Conservation (phyloP, 1,140 invertebrate species). For the Akabosia matsudoensis region DNA sequence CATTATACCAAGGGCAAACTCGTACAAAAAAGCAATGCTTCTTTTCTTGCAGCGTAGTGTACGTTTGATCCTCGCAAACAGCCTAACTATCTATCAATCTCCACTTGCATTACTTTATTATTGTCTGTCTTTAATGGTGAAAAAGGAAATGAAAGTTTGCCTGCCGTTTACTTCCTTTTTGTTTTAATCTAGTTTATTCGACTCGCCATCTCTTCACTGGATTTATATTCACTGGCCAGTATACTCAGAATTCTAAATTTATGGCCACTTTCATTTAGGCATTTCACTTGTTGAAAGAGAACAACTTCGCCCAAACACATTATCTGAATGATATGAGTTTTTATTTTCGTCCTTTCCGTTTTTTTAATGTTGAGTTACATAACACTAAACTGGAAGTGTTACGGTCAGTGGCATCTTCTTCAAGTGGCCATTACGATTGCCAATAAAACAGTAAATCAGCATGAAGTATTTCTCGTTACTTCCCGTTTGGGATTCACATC, state of each 20-base stretch:
- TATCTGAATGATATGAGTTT: neutral
- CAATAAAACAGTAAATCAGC: neutral
- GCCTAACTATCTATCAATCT: conserved; percentile 13
- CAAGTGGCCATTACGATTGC: neutral
- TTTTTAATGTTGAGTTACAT: neutral
- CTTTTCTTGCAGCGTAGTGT: neutral
- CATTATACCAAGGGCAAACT: no score
- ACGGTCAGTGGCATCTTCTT: neutral
- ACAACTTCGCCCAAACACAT: neutral
- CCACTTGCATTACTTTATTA: neutral
- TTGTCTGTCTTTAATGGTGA: no score
- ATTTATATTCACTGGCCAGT: neutral
- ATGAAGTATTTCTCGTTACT: neutral
- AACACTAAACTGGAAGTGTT: neutral
- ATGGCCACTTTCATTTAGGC: neutral
- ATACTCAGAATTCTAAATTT: neutral
- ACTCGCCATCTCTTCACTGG: neutral
- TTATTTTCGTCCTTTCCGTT: neutral
- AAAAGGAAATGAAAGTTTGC: neutral
- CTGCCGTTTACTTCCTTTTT: neutral
- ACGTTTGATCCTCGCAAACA: neutral
- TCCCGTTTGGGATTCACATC: no score
- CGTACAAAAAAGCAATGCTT: no score
- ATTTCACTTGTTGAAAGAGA: neutral
- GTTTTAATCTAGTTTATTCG: neutral